phyloP scores from a whole-genome alignment of 2,888 invertebrate genomes.

The Hemistola chrysoprasaria region DNA sequence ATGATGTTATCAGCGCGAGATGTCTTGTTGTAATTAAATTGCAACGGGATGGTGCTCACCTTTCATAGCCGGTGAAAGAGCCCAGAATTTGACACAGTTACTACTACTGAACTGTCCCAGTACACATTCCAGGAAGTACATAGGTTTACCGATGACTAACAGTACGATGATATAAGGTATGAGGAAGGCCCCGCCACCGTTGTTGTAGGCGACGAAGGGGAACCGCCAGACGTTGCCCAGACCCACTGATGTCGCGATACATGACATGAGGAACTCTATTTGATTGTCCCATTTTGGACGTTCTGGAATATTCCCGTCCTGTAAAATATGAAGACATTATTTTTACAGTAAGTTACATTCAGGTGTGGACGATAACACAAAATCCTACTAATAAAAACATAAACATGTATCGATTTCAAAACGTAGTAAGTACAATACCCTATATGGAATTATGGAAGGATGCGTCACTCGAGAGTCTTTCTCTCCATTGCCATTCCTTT shows the following conservation, averaged over 20 bases:
- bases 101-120: constrained; percentile 88
- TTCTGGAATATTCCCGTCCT: too few species aligned
- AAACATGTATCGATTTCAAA: too few species aligned
- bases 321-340: too few species aligned
- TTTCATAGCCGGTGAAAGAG: constrained; percentile 83
- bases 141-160: constrained; percentile 84
- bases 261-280: constrained; percentile 84
- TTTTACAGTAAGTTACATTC: too few species aligned
- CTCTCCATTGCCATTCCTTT: too few species aligned
- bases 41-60: constrained; percentile 59
- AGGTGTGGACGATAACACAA: too few species aligned
- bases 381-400: too few species aligned
- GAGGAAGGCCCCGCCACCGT: constrained; percentile 58
- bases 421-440: too few species aligned
- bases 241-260: constrained; percentile 84
- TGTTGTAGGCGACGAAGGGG: constrained; percentile 73
- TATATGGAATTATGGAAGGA: too few species aligned
- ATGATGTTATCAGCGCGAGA: too few species aligned
- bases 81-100: constrained; percentile 85
- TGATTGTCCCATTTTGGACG: constrained; percentile 73
- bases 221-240: constrained; percentile 82
- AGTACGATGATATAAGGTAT: constrained; percentile 82
- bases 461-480: too few species aligned
- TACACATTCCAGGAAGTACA: constrained; percentile 88
- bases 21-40: constrained; percentile 11